Percentiles rank a stretch among this genome's conserved stretches.
phyloP scores from a whole-genome alignment of 1,140 invertebrate genomes.

The Anagrus nilaparvatae region DNA sequence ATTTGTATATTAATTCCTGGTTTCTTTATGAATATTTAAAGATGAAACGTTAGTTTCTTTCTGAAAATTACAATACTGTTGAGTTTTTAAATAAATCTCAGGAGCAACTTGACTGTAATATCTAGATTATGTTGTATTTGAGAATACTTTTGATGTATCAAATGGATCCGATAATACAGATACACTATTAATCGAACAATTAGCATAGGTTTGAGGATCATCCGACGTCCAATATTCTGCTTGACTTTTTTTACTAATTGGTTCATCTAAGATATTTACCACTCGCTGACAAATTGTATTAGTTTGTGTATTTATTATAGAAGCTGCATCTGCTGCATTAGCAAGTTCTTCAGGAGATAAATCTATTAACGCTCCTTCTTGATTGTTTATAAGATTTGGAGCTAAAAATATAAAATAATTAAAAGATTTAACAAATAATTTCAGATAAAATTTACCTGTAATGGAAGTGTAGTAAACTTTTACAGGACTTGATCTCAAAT shows the following conservation, averaged over 20 bases:
- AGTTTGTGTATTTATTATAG: constrained; percentile 13
- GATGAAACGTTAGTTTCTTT: constrained; percentile 7
- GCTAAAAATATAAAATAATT: too few species aligned
- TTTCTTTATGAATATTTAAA: too few species aligned
- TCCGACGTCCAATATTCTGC: constrained; percentile 27
- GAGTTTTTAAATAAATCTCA: too few species aligned
- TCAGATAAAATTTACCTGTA: constrained; percentile 31
- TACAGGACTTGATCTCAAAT: constrained; percentile 38
- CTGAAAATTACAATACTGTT: constrained; percentile 30
- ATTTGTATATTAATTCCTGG: too few species aligned
- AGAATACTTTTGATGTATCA: constrained; percentile 46
- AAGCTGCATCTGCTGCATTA: constrained; percentile 22
- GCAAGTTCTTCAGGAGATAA: constrained; percentile 47
- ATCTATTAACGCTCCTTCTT: constrained; percentile 51
- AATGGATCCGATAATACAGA: constrained; percentile 54
- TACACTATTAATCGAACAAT: constrained; percentile 29
- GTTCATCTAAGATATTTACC: constrained; percentile 63
- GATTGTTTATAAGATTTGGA: constrained; percentile 33
- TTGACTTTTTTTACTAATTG: too few species aligned
- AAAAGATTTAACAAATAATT: too few species aligned
- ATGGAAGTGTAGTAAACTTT: constrained; percentile 42
- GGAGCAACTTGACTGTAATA: constrained; percentile 41
- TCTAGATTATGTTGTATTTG: constrained; percentile 29
- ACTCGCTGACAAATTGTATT: constrained; percentile 26
- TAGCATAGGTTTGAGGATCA: constrained; percentile 33